Conservation (phyloP, 2,113 vertebrate genomes). For the Delphinus delphis region DNA sequence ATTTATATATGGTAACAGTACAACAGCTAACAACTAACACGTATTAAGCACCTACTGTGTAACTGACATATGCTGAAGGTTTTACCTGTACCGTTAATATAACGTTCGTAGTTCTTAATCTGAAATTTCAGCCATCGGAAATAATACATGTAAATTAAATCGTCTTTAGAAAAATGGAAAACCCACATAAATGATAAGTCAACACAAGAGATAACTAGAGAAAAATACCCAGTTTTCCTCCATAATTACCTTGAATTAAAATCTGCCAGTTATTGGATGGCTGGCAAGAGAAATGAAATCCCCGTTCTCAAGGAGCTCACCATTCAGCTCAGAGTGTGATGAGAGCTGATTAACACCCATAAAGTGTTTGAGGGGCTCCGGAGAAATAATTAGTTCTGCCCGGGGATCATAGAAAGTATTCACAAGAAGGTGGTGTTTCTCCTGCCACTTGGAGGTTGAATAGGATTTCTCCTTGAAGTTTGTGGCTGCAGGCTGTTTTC, state of each 20-base stretch:
- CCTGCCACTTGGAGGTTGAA: too few relatives aligned
- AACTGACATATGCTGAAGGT: neutral
- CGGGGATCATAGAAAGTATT: neutral
- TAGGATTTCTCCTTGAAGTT: neutral
- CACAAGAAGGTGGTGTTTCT: neutral
- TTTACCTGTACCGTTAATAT: neutral
- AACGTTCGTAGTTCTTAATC: neutral
- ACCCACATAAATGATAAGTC: neutral
- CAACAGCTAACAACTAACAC: neutral
- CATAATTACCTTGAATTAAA: neutral
- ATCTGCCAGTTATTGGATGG: neutral
- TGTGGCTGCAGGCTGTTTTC: neutral
- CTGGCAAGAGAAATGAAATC: neutral
- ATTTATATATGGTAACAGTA: neutral
- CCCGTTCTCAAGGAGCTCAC: neutral
- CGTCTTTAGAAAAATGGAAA: neutral
- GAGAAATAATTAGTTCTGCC: neutral
- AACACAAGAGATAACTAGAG: neutral
- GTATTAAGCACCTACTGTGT: neutral
- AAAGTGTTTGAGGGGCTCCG: neutral
- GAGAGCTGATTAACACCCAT: neutral
- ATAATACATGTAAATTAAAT: neutral
- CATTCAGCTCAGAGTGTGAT: neutral
- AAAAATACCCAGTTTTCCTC: neutral
- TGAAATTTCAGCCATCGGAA: neutral